Conservation (phyloP, 1,140 invertebrate genomes). For the Macrotrachela quadricornifera region DNA sequence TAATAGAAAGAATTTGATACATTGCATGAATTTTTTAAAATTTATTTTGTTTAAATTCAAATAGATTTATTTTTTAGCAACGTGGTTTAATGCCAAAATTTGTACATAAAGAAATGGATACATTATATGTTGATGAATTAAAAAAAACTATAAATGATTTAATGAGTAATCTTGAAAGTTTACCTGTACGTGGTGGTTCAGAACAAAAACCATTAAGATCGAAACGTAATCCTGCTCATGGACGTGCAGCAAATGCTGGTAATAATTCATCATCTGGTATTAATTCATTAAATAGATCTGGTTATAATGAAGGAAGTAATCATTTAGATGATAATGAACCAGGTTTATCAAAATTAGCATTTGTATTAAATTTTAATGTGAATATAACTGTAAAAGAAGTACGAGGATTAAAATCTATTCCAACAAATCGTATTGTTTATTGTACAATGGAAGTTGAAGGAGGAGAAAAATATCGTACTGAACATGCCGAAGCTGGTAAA, state of each 20-base stretch:
- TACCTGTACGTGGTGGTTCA: slow-evolving; percentile 63
- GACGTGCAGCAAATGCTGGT: too few relatives aligned
- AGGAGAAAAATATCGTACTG: slow-evolving; percentile 91
- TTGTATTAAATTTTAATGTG: slow-evolving; percentile 79
- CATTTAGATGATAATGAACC: background rate
- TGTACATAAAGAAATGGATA: slow-evolving; percentile 99
- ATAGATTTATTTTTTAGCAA: slow-evolving; percentile 36
- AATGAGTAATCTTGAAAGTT: slow-evolving; percentile 93
- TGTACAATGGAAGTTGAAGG: slow-evolving; percentile 97
- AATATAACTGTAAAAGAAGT: slow-evolving; percentile 97
- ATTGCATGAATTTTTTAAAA: too few relatives aligned
- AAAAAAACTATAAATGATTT: slow-evolving; percentile 88
- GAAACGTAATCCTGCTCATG: background rate
- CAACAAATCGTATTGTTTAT: slow-evolving; percentile 90
- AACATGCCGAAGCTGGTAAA: slow-evolving; percentile 94
- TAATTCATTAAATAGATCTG: background rate
- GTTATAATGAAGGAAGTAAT: slow-evolving; percentile 10
- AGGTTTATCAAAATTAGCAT: slow-evolving; percentile 74
- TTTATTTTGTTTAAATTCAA: background rate
- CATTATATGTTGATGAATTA: slow-evolving; percentile 88
- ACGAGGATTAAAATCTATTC: slow-evolving; percentile 80
- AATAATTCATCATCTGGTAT: too few relatives aligned
- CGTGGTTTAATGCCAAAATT: slow-evolving; percentile 96
- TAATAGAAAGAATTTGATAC: too few relatives aligned
- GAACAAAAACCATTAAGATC: slow-evolving; percentile 58